Percentiles rank a stretch among this genome's conserved stretches.
Evolutionary conservation across 1,140 invertebrate genomes (phyloP).

Genomic region (Dryas iulia): DNA sequence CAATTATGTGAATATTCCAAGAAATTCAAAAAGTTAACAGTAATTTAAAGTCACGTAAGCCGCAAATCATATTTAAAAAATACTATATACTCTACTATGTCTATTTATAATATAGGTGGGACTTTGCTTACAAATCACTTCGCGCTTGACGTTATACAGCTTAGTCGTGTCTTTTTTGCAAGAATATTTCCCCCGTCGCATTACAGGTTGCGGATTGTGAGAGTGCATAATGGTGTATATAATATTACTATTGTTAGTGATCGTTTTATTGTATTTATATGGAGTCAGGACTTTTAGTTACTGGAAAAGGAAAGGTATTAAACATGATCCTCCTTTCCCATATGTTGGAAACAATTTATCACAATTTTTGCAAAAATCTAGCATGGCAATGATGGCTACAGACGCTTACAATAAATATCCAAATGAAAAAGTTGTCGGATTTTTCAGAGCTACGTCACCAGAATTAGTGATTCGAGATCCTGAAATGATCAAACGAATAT

Average conservation of each 20-base stretch:
- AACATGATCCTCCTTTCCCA: conserved; percentile 52
- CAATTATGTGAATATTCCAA: too few relatives aligned
- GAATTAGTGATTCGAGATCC: conserved; percentile 63
- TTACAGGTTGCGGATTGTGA: background rate
- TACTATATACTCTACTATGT: too few relatives aligned
- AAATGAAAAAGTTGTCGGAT: conserved; percentile 58
- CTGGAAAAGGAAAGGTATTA: conserved; percentile 51
- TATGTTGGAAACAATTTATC: conserved; percentile 52
- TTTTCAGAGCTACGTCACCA: conserved; percentile 47
- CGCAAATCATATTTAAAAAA: too few relatives aligned
- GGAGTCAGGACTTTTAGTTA: conserved; percentile 48
- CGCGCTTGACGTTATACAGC: background rate
- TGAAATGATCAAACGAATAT: conserved; percentile 76
- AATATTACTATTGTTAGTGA: conserved; percentile 2
- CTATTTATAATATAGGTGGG: background rate
- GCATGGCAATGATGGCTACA: conserved; percentile 51
- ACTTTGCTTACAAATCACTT: background rate
- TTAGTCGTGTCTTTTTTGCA: background rate
- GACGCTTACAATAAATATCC: conserved; percentile 55
- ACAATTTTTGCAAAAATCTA: conserved; percentile 50
- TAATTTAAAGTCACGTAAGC: too few relatives aligned
- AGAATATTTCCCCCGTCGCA: background rate
- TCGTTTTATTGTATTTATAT: conserved; percentile 39
- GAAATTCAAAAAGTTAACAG: too few relatives aligned
- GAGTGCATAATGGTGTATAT: conserved; percentile 3